Percentiles rank a stretch among this genome's conserved stretches.
Conservation (phyloP, 2,797 vertebrate species). For the Gephyroberyx darwinii region DNA sequence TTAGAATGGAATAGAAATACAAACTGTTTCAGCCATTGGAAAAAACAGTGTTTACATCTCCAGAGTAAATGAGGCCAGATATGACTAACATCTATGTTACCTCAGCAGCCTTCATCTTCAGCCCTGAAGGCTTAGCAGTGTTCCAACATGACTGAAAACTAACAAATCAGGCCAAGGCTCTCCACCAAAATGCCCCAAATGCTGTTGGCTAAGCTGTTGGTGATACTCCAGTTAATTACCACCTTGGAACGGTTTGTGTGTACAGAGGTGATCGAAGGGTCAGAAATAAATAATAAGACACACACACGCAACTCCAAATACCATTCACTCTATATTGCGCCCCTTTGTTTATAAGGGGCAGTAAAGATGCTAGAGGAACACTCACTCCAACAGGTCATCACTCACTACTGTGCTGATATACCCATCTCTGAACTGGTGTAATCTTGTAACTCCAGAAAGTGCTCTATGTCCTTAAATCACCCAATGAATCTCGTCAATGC, state of each 20-base stretch:
- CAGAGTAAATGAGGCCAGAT: constrained; percentile 41
- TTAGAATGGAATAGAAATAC: constrained; percentile 30
- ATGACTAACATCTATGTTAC: constrained; percentile 36
- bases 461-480: constrained; percentile 18
- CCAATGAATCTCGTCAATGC: constrained; percentile 8
- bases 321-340: too few relatives aligned
- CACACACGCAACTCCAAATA: not conserved
- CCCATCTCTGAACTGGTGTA: not conserved
- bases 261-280: not conserved
- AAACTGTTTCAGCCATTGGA: constrained; percentile 8
- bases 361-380: constrained; percentile 1
- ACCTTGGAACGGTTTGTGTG: not conserved
- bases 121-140: constrained; percentile 29
- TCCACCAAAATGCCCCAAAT: constrained; percentile 35
- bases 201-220: constrained; percentile 26
- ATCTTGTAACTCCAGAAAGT: constrained; percentile 1
- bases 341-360: not conserved
- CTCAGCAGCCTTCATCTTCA: constrained; percentile 41
- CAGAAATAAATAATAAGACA: not conserved
- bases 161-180: constrained; percentile 48
- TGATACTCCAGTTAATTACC: constrained; percentile 9
- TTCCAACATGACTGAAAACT: constrained; percentile 30
- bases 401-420: not conserved
- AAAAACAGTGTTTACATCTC: constrained; percentile 29
- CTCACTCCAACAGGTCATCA: not conserved